Percentiles rank a stretch among this genome's conserved stretches.
These are phyloP conservation scores for Pyrocephalus nanus DNA, from an alignment of 2,797 vertebrate species.

Conservation along the genomic window DNA sequence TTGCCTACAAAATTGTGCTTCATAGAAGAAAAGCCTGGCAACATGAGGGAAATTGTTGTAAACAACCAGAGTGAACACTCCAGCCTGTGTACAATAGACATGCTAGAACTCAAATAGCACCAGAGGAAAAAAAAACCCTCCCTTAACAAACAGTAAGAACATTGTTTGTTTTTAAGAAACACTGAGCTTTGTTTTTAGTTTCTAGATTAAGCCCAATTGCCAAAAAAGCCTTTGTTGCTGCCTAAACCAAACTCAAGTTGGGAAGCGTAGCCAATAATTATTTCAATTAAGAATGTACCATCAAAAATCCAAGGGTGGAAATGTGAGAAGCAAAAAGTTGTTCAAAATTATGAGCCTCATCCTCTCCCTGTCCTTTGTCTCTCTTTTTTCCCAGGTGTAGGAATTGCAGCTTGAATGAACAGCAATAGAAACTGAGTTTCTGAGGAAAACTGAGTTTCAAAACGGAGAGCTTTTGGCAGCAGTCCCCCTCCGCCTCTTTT, in stretches of 20 bases:
- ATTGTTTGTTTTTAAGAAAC: constrained; percentile 55
- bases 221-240: constrained; percentile 28
- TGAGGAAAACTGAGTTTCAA: not conserved
- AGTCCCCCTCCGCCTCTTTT: not conserved
- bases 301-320: not conserved
- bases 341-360: not conserved
- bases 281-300: not conserved
- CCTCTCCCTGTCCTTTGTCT: not conserved
- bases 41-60: constrained; percentile 4
- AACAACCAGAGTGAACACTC: not conserved
- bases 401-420: not conserved
- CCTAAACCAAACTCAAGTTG: constrained; percentile 4
- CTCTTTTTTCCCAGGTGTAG: not conserved
- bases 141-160: constrained; percentile 39
- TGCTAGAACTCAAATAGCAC: constrained; percentile 48
- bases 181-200: constrained; percentile 38
- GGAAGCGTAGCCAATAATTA: not conserved
- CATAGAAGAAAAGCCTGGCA: constrained; percentile 40
- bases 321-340: not conserved
- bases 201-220: constrained; percentile 27
- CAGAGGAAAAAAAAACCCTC: not conserved
- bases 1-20: constrained; percentile 24
- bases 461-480: not conserved
- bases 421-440: not conserved
- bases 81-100: constrained; percentile 33